Evolutionary conservation across 2,797 vertebrate genomes (phyloP), one percentile per base, ranked within the genome.

Genomic region (Lophius americanus): DNA sequence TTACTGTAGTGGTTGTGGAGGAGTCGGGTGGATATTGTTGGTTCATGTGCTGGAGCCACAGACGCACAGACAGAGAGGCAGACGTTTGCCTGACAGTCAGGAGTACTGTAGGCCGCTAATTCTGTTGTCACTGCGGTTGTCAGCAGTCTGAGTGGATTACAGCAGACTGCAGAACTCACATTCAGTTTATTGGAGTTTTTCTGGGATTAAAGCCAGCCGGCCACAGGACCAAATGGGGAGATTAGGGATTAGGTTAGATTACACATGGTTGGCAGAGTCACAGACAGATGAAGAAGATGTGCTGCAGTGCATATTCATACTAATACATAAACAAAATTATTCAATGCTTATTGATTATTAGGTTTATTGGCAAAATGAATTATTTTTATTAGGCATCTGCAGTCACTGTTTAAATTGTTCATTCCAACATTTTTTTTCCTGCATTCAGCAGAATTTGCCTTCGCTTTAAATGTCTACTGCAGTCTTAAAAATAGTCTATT

Each of bases 201-300:
- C 64, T 70, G 80, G 80, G 86, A 85, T 90, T 90, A 84, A 68
- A 82, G 54, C 67, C 75, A 76, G 69, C 52, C 75, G 84, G 76
- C 85, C 80, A 81, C 64, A 59, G 74, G 82, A 85, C 84, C 82
- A 74, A 76, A 0, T 47, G 57, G 83, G 81, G 85, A 51, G 49
- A 88, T 85, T 87, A 87, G 47, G 86, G 78, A 88, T 90, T 89
- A 85, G 11, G 10, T 51, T 59, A 89, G 83, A 90, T 87, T 87
- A 89, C 70, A 74, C 47, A 35, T 47, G 66, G 62, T 35, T 69
- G 64, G 57, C 47, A 47, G 64, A 77, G 62, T 72, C 60, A 14
- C 48, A 64, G 73, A 65, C 64, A 12, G 54, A 78, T 73, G 61
- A 52, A 60, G 23, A 23, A 23, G 23, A 23, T 2, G 23, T 23